These are phyloP conservation scores for Thamnophis elegans DNA, from an alignment of 2,797 vertebrate genomes.

Conservation along the genomic window DNA sequence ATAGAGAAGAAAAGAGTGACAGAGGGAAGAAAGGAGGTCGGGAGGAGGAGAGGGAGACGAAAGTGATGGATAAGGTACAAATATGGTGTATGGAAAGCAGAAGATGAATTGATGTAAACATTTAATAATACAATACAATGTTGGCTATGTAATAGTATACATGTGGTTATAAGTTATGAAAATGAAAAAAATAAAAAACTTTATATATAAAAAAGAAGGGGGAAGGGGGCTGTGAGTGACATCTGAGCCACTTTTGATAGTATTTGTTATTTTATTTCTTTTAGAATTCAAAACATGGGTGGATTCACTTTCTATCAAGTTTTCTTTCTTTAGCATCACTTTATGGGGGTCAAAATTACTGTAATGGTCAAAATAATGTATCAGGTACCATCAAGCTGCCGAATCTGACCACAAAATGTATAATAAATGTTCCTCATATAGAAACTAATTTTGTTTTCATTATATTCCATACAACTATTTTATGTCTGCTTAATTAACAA, in stretches of 20 bases:
- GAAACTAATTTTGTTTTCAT: constrained; percentile 10
- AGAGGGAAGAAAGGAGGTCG: too few relatives aligned
- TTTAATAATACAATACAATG: too few relatives aligned
- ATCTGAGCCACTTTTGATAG: not conserved
- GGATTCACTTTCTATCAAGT: not conserved
- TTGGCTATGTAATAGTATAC: too few relatives aligned
- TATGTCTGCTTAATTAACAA: constrained; percentile 24
- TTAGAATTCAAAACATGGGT: not conserved
- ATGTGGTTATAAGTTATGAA: too few relatives aligned
- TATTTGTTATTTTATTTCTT: not conserved
- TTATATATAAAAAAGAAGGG: not conserved
- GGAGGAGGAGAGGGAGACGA: too few relatives aligned
- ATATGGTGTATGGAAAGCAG: too few relatives aligned
- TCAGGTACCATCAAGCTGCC: not conserved
- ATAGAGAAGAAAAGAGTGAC: too few relatives aligned
- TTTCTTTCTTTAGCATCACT: not conserved
- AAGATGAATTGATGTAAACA: too few relatives aligned
- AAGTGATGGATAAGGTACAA: too few relatives aligned
- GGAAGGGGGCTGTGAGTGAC: not conserved
- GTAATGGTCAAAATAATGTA: not conserved
- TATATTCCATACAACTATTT: not conserved
- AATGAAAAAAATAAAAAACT: too few relatives aligned
- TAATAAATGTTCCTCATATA: constrained; percentile 11
- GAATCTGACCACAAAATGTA: not conserved
- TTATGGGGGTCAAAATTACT: not conserved